Evolutionary conservation across 2,888 invertebrate species (phyloP).

Genomic region (Agrenia bidenticulata): DNA sequence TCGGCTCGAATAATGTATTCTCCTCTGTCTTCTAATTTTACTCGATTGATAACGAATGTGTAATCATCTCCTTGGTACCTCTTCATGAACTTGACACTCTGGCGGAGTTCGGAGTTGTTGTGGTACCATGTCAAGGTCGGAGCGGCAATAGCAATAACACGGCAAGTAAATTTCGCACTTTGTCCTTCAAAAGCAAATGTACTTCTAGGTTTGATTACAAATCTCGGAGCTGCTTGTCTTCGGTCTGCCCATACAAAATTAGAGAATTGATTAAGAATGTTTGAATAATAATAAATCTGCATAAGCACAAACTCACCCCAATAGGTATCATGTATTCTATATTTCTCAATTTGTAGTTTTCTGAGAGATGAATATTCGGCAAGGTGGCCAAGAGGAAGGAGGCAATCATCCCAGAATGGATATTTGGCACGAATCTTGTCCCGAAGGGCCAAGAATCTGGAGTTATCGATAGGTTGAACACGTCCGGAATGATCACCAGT

Average conservation of each 20-base stretch:
- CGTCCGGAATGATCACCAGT: conserved; percentile 78
- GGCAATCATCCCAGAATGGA: conserved; percentile 76
- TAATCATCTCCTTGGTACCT: conserved; percentile 94
- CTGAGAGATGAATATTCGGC: conserved; percentile 96
- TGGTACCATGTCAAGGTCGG: conserved; percentile 95
- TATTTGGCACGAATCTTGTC: conserved; percentile 83
- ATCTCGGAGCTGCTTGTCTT: conserved; percentile 95
- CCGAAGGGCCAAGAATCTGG: conserved; percentile 81
- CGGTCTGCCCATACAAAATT: too few relatives aligned
- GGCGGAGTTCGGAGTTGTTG: conserved; percentile 87
- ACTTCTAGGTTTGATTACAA: conserved; percentile 93
- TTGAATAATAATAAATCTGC: not conserved
- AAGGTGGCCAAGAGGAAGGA: conserved; percentile 91
- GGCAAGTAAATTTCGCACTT: conserved; percentile 94
- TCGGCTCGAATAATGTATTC: conserved; percentile 96
- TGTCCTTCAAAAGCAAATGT: conserved; percentile 97
- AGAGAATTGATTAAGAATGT: not conserved
- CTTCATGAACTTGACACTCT: conserved; percentile 99
- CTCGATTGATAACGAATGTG: conserved; percentile 95
- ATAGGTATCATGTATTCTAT: conserved; percentile 92
- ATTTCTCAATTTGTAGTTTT: conserved; percentile 92
- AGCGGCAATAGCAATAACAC: conserved; percentile 90
- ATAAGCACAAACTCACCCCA: conserved; percentile 73
- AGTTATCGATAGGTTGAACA: conserved; percentile 75
- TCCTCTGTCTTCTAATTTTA: conserved; percentile 91